phyloP scores from a whole-genome alignment of 2,888 invertebrate species.

The Cylindroiulus punctatus region DNA sequence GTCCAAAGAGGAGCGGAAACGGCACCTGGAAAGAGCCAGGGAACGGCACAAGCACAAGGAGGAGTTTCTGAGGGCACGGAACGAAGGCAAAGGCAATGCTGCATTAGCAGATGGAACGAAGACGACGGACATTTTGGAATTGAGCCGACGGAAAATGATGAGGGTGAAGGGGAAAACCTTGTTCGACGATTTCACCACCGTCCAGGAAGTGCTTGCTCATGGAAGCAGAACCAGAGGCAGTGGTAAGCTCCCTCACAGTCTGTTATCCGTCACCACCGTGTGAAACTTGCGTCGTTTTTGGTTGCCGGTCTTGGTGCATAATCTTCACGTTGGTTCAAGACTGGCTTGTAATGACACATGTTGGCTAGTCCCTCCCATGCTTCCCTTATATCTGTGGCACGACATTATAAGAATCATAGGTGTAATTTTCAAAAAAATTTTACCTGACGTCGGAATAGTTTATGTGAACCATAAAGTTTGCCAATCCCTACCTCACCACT shows the following conservation, averaged over 20 bases:
- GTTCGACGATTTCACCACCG: slow-evolving; percentile 68
- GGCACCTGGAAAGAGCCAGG: slow-evolving; percentile 76
- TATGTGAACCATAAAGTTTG: background rate
- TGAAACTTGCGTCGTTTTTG: slow-evolving; percentile 60
- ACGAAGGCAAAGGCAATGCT: slow-evolving; percentile 17
- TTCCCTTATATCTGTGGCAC: background rate
- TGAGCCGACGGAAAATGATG: slow-evolving; percentile 56
- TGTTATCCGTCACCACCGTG: slow-evolving; percentile 68
- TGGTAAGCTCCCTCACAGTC: slow-evolving; percentile 63
- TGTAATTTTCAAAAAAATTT: background rate
- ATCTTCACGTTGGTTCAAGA: background rate
- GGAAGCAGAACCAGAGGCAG: slow-evolving; percentile 64
- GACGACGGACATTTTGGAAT: slow-evolving; percentile 50
- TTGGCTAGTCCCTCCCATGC: background rate
- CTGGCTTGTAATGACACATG: background rate
- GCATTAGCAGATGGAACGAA: slow-evolving; percentile 1
- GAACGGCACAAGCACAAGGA: slow-evolving; percentile 70
- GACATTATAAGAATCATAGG: background rate
- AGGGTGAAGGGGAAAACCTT: slow-evolving; percentile 65
- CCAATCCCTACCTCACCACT: background rate
- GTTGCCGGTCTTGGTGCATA: background rate
- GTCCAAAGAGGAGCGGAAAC: slow-evolving; percentile 79
- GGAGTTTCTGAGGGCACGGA: slow-evolving; percentile 23
- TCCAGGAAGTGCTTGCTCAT: slow-evolving; percentile 68
- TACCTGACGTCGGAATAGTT: background rate